These are phyloP conservation scores for Oncorhynchus clarkii DNA, from an alignment of 2,113 vertebrate species.

Conservation along the genomic window DNA sequence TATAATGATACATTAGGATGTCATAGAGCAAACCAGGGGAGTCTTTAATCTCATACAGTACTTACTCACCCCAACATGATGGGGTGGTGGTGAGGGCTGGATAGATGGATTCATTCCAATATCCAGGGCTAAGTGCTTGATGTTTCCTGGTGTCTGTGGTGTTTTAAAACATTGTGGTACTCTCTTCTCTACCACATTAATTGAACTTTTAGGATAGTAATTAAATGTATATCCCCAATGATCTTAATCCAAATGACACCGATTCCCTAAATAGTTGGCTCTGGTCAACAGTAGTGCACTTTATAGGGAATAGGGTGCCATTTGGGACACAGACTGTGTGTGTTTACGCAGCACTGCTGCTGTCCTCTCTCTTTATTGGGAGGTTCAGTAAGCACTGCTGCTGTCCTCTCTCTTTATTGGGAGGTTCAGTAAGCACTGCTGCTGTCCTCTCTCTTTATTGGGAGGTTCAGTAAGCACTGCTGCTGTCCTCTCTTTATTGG, in stretches of 20 bases:
- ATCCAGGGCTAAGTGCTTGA: neutral
- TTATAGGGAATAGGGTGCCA: neutral
- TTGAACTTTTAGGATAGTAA: slow-evolving; percentile 21
- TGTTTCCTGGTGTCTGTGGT: neutral
- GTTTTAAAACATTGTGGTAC: slow-evolving; percentile 2
- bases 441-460: too few relatives aligned
- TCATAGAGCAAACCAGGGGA: neutral
- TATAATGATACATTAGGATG: neutral
- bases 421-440: too few relatives aligned
- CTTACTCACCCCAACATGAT: neutral
- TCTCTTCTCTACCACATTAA: neutral
- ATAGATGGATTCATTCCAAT: neutral
- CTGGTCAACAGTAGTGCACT: too few relatives aligned
- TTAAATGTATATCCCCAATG: slow-evolving; percentile 8
- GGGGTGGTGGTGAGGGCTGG: neutral
- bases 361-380: too few relatives aligned
- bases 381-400: neutral
- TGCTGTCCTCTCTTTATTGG: slow-evolving; percentile 12
- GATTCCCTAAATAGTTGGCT: neutral
- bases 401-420: slow-evolving; percentile 21
- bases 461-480: too few relatives aligned
- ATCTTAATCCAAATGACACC: slow-evolving; percentile 23
- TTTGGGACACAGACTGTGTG: too few relatives aligned
- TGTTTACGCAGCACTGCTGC: neutral
- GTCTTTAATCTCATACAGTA: neutral